Evolutionary conservation across 2,113 vertebrate species (phyloP).

Genomic region (Callopanchax toddi): DNA sequence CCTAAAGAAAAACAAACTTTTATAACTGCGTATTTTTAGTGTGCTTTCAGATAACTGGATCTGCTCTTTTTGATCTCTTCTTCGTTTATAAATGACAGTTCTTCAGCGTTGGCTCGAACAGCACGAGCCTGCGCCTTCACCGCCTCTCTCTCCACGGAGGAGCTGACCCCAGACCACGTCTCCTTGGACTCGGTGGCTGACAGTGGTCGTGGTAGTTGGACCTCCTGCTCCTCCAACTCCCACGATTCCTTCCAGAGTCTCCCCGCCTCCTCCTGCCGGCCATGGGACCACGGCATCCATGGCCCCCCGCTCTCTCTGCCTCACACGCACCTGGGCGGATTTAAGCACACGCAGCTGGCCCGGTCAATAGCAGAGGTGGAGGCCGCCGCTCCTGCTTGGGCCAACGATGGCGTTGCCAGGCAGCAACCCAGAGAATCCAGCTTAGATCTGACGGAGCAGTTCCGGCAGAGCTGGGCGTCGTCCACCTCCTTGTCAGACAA

Average conservation of each 20-base stretch:
- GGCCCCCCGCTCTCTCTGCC: conserved; percentile 79
- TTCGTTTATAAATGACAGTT: conserved; percentile 35
- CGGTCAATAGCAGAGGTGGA: conserved; percentile 87
- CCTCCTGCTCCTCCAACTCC: conserved; percentile 94
- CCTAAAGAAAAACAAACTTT: too few species aligned
- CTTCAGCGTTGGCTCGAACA: conserved; percentile 67
- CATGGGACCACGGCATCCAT: conserved; percentile 80
- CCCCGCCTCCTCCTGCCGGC: conserved; percentile 81
- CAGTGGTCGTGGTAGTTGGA: conserved; percentile 97
- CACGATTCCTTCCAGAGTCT: conserved; percentile 95
- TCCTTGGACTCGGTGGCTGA: conserved; percentile 84
- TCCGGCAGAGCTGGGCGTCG: conserved; percentile 90
- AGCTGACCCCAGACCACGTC: conserved; percentile 88
- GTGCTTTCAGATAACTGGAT: too few species aligned
- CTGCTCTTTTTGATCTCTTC: not conserved
- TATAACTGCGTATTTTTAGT: too few species aligned
- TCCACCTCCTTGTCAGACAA: conserved; percentile 90
- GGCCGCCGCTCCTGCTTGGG: conserved; percentile 68
- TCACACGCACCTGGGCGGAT: conserved; percentile 76
- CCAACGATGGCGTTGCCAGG: conserved; percentile 67
- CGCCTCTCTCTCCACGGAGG: conserved; percentile 86
- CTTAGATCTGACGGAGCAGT: conserved; percentile 73
- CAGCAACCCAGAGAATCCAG: conserved; percentile 76
- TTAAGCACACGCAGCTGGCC: conserved; percentile 83
- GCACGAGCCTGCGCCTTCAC: conserved; percentile 78